These are phyloP conservation scores for Peromyscus californicus DNA, from an alignment of 2,113 vertebrate species.

Conservation along the genomic window DNA sequence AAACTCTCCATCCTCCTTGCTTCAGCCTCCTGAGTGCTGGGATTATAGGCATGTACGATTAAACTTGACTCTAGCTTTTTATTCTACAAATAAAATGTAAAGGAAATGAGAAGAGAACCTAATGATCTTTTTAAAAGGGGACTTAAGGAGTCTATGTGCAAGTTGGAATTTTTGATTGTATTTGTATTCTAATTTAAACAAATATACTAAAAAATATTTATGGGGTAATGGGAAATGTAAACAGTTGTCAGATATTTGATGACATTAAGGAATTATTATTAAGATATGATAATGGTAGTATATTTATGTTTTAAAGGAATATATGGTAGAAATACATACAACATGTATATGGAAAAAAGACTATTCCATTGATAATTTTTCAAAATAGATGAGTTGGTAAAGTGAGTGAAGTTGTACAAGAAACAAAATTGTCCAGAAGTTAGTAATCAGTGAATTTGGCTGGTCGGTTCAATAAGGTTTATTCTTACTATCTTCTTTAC, in stretches of 20 bases:
- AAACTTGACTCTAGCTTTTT: background rate
- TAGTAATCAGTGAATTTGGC: background rate
- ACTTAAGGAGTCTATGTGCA: background rate
- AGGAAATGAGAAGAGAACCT: background rate
- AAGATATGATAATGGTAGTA: background rate
- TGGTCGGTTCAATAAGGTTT: background rate
- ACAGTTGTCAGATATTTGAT: background rate
- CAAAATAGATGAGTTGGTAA: background rate
- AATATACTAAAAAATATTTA: slow-evolving; percentile 30
- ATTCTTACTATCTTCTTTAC: slow-evolving; percentile 4
- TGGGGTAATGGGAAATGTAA: slow-evolving; percentile 19
- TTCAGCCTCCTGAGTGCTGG: background rate
- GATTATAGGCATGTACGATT: background rate
- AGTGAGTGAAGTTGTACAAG: background rate
- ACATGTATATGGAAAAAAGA: background rate
- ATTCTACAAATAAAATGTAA: background rate
- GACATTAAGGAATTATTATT: slow-evolving; percentile 30
- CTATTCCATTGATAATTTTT: background rate
- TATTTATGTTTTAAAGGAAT: slow-evolving; percentile 18
- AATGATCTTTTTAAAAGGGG: background rate
- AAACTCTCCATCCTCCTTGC: too few species aligned
- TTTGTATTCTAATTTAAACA: slow-evolving; percentile 47
- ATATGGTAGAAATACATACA: background rate
- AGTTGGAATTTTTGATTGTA: slow-evolving; percentile 5
- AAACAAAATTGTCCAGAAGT: background rate